Evolutionary conservation across 2,888 invertebrate genomes (phyloP).

Genomic region (Lacanobia wlatinum): DNA sequence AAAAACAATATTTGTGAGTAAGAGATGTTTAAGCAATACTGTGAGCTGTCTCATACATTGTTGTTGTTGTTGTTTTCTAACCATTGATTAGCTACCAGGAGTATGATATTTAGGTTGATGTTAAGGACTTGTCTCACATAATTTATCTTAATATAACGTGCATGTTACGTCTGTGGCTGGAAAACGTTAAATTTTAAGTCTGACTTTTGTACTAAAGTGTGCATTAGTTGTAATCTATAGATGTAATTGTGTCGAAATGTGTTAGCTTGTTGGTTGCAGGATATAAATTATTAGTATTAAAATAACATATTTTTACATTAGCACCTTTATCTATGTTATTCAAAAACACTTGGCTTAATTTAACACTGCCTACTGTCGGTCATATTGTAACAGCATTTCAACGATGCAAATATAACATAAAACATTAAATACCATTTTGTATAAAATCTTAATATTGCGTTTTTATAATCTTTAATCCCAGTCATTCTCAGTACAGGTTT

Average conservation of each 20-base stretch:
- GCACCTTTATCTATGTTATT: slow-evolving; percentile 61
- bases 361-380: slow-evolving; percentile 63
- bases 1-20: slow-evolving; percentile 64
- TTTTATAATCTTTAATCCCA: slow-evolving; percentile 27
- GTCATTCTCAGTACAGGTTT: too few species aligned
- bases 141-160: slow-evolving; percentile 69
- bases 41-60: slow-evolving; percentile 61
- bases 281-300: slow-evolving; percentile 69
- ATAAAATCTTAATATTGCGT: slow-evolving; percentile 50
- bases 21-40: slow-evolving; percentile 52
- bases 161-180: slow-evolving; percentile 68
- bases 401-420: slow-evolving; percentile 67
- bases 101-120: slow-evolving; percentile 65
- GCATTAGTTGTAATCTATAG: slow-evolving; percentile 65
- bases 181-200: slow-evolving; percentile 79
- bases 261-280: slow-evolving; percentile 58
- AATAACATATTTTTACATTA: slow-evolving; percentile 65
- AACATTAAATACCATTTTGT: slow-evolving; percentile 68
- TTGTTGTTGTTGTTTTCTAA: slow-evolving; percentile 63
- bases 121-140: slow-evolving; percentile 67
- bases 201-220: slow-evolving; percentile 81
- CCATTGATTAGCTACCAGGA: slow-evolving; percentile 59
- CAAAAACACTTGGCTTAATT: slow-evolving; percentile 63
- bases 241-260: slow-evolving; percentile 61
- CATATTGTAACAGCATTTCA: slow-evolving; percentile 68